Conservation (phyloP, 2,888 invertebrate genomes). For the Acrocyrtus sp. region DNA sequence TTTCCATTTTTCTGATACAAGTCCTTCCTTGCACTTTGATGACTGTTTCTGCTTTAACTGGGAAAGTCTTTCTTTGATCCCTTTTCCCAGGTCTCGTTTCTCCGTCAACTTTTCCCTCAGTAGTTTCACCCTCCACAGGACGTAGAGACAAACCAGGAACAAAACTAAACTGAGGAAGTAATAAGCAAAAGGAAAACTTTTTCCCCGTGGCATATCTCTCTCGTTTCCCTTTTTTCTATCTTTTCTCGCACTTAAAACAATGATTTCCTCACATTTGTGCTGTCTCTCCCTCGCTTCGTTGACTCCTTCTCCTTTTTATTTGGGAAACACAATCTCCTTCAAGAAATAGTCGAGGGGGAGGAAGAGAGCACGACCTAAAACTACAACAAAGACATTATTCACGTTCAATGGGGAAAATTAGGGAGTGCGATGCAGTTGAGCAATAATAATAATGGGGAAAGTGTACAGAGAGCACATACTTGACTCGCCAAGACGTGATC, state of each 20-base stretch:
- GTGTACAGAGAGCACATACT: too few species aligned
- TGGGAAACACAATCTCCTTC: background rate
- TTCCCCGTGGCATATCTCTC: background rate
- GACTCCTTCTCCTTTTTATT: too few species aligned
- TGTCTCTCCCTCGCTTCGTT: too few species aligned
- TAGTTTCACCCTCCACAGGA: background rate
- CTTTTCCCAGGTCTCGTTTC: background rate
- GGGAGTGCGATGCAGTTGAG: background rate
- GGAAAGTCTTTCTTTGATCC: background rate
- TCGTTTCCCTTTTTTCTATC: background rate
- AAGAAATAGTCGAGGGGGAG: background rate
- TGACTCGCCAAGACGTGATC: conserved; percentile 9
- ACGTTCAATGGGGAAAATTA: background rate
- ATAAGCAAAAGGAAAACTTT: background rate
- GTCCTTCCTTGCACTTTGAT: background rate
- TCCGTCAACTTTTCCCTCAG: conserved; percentile 1
- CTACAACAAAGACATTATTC: too few species aligned
- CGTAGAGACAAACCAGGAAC: too few species aligned
- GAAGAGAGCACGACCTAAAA: background rate
- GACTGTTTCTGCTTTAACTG: too few species aligned
- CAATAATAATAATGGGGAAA: too few species aligned
- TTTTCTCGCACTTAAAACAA: too few species aligned
- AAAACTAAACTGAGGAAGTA: too few species aligned
- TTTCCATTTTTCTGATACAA: background rate
- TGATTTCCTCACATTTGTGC: too few species aligned